Evolutionary conservation across 2,888 invertebrate genomes (phyloP).

Genomic region (Folsomia manolachei): DNA sequence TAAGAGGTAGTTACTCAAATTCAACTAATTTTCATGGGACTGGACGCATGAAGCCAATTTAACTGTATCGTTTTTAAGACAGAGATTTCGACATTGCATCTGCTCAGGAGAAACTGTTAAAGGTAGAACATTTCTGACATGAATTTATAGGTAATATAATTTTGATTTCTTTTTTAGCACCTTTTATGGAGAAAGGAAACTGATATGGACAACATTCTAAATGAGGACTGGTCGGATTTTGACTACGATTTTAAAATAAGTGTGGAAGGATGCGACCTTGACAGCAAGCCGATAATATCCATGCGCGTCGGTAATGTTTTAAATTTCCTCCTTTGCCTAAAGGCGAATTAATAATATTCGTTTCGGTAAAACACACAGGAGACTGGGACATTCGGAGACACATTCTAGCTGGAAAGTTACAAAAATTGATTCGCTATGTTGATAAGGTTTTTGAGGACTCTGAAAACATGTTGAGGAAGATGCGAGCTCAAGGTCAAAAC

Average conservation of each 20-base stretch:
- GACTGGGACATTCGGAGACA: neutral
- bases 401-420: neutral
- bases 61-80: neutral
- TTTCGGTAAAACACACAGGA: too few relatives aligned
- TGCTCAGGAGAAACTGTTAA: neutral
- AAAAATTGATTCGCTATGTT: neutral
- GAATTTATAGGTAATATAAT: neutral
- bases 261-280: neutral
- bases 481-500: neutral
- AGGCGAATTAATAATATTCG: neutral
- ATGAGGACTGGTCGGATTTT: neutral
- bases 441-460: neutral
- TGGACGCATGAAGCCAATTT: neutral
- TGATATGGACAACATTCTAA: neutral
- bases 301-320: neutral
- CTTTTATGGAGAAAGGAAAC: neutral
- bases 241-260: neutral
- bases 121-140: neutral
- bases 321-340: too few relatives aligned
- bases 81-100: neutral
- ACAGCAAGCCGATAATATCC: neutral
- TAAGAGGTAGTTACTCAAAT: neutral
- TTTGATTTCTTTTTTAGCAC: neutral
- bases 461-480: neutral
- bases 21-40: too few relatives aligned